Evolutionary conservation across 2,888 invertebrate species (phyloP), one percentile per base, ranked within the genome.

Genomic region (Caradrina kadenii): DNA sequence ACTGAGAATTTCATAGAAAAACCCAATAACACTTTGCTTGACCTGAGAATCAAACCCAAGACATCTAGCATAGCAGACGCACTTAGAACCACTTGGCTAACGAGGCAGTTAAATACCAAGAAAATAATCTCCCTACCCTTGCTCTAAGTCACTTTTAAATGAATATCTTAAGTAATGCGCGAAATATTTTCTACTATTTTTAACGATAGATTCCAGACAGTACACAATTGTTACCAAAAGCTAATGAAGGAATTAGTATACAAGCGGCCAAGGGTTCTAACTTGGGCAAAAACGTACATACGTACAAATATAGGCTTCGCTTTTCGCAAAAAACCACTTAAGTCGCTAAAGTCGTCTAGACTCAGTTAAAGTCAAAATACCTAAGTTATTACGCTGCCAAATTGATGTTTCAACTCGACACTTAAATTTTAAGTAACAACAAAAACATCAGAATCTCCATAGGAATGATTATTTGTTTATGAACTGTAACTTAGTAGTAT

Each of bases 161-260:
- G n/a, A n/a, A n/a, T n/a, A n/a, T n/a, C n/a, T n/a, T n/a, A n/a
- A n/a, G n/a, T n/a, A n/a, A n/a, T n/a, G n/a, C n/a, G n/a, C n/a
- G n/a, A n/a, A 39, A 11, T 39, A 39, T 39, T 39, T 39, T 39
- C 11, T 39, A 39, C 39, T n/a, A 52, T 39, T 48, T 48, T 35
- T 48, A 35, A 45, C 13, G 0, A 19, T 8, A 10, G 11, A 11
- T 11, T 4, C 22, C n/a, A 31, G 22, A 54, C 10, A n/a, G 10
- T 48, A 21, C 13, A 19, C 54, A 52, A 21, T 66, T 17, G 39
- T 68, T 67, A 54, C 1, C 22, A 21, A 26, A 26, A 50, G 39
- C 49, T 31, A 69, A 52, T 52, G 6, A 22, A 69, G 6, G 48
- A n/a, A 42, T 68, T 55, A 55, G 10, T 13, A 11, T 39, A 35